These are phyloP conservation scores for Zosterops lateralis DNA, from an alignment of 2,113 vertebrate genomes.

Conservation along the genomic window DNA sequence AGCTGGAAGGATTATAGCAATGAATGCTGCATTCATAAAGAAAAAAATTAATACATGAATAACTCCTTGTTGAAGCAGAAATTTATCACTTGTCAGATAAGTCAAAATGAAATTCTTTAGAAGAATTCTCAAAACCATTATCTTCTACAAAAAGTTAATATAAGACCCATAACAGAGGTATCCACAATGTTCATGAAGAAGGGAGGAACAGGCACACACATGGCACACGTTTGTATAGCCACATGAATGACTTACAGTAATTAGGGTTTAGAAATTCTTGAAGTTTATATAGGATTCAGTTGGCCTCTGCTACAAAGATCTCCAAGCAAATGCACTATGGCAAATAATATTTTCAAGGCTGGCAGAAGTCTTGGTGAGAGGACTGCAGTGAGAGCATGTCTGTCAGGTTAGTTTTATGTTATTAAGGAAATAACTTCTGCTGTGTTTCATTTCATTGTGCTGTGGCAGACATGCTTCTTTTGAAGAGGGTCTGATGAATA, in stretches of 20 bases:
- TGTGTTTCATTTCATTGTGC: not conserved
- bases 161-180: not conserved
- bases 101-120: not conserved
- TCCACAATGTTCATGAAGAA: not conserved
- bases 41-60: not conserved
- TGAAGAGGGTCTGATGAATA: not conserved
- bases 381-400: not conserved
- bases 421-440: not conserved
- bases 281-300: not conserved
- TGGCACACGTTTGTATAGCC: not conserved
- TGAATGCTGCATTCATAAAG: slow-evolving; percentile 6
- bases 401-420: not conserved
- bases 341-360: not conserved
- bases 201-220: not conserved
- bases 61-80: not conserved
- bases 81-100: not conserved
- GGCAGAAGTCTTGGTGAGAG: not conserved
- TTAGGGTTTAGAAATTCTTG: not conserved
- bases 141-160: not conserved
- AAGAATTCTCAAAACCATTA: not conserved
- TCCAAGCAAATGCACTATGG: not conserved
- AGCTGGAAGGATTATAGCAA: not conserved
- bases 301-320: not conserved
- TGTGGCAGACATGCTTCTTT: not conserved
- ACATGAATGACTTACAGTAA: not conserved